Evolutionary conservation across 2,888 invertebrate genomes (phyloP).

Genomic region (Stenolophus ochropezus): DNA sequence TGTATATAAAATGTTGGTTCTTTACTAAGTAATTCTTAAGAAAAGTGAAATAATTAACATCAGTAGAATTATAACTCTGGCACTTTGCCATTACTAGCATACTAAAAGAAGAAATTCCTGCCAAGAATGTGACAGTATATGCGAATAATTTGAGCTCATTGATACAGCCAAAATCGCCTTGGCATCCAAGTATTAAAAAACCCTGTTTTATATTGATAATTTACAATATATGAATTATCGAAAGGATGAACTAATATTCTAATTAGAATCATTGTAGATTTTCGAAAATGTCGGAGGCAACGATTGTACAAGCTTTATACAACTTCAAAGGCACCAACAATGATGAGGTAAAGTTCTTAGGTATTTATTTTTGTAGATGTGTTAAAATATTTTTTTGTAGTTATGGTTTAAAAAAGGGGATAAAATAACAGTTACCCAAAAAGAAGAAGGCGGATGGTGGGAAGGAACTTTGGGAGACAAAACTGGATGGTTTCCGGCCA

Average conservation of each 20-base stretch:
- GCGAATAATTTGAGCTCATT: conserved; percentile 69
- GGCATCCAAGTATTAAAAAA: conserved; percentile 42
- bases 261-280: conserved; percentile 40
- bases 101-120: conserved; percentile 67
- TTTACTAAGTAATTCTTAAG: conserved; percentile 21
- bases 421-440: conserved; percentile 96
- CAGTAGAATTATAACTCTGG: conserved; percentile 65
- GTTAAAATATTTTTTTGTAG: conserved; percentile 72
- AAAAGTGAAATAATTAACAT: conserved; percentile 45
- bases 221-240: conserved; percentile 34
- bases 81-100: conserved; percentile 67
- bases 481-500: conserved; percentile 99
- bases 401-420: conserved; percentile 97
- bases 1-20: not conserved
- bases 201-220: conserved; percentile 49
- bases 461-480: conserved; percentile 96
- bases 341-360: conserved; percentile 86
- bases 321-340: conserved; percentile 97
- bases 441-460: conserved; percentile 99
- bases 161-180: conserved; percentile 57
- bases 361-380: not conserved
- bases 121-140: conserved; percentile 73
- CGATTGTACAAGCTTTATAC: conserved; percentile 92
- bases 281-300: conserved; percentile 78
- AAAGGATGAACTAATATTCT: conserved; percentile 20